Percentiles rank a stretch among this genome's conserved stretches.
These are phyloP conservation scores for Pseudococcus jackbeardsleyi DNA, from an alignment of 2,888 invertebrate species.

Conservation along the genomic window DNA sequence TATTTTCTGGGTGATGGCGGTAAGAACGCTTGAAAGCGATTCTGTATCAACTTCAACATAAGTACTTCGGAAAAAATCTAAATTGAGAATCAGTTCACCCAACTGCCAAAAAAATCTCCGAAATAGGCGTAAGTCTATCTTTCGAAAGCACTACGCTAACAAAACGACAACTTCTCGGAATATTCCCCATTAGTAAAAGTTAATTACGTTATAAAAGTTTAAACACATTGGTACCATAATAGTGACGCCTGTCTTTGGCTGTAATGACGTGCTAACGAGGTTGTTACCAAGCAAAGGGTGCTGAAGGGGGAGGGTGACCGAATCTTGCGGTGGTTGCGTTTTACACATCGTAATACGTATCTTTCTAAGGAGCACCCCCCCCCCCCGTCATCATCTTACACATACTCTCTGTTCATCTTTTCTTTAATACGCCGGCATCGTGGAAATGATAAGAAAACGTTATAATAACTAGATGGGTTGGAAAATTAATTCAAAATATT, in stretches of 20 bases:
- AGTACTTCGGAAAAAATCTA: too few relatives aligned
- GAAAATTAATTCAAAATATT: conserved; percentile 41
- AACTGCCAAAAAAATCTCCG: too few relatives aligned
- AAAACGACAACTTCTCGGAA: not conserved
- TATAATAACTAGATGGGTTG: conserved; percentile 19
- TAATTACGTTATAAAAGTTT: conserved; percentile 48
- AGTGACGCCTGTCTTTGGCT: conserved; percentile 21
- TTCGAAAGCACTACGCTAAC: not conserved
- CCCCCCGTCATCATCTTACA: not conserved
- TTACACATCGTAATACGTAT: not conserved
- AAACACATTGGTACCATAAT: conserved; percentile 4
- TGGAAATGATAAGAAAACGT: conserved; percentile 6
- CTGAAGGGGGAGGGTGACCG: not conserved
- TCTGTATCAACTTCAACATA: too few relatives aligned
- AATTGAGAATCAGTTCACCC: too few relatives aligned
- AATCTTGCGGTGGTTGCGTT: not conserved
- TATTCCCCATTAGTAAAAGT: conserved; percentile 22
- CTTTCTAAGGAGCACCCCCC: not conserved
- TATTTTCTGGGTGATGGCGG: too few relatives aligned
- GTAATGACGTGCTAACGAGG: conserved; percentile 38
- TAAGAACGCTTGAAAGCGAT: too few relatives aligned
- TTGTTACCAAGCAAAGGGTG: not conserved
- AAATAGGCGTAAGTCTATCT: too few relatives aligned
- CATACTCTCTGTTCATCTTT: not conserved
- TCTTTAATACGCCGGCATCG: not conserved